A percentile compares a stretch with the other conserved stretches of the same genome.
Evolutionary conservation across 2,888 invertebrate species (phyloP).

Genomic region (Diloba caeruleocephala): DNA sequence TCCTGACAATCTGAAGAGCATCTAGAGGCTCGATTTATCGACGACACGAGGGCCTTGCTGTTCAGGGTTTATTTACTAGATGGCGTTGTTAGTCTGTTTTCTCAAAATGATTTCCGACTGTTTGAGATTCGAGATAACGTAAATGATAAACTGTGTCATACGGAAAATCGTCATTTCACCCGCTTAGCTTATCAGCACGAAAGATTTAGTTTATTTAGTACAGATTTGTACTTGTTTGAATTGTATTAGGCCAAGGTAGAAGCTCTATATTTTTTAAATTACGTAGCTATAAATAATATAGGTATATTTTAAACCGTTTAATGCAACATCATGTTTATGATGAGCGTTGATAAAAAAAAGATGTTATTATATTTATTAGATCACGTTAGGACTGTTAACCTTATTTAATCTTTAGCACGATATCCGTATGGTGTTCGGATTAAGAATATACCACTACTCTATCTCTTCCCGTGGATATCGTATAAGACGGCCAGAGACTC

Average conservation of each 20-base stretch:
- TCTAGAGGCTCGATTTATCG: background rate
- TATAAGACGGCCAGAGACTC: too few species aligned
- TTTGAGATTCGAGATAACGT: conserved; percentile 20
- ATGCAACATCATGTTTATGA: too few species aligned
- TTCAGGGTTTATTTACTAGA: conserved; percentile 15
- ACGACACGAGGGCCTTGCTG: background rate
- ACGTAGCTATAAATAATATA: too few species aligned
- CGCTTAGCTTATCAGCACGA: conserved; percentile 15
- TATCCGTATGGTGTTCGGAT: too few species aligned
- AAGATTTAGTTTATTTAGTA: conserved; percentile 17
- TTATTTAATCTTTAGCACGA: too few species aligned
- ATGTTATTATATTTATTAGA: too few species aligned
- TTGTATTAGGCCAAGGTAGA: conserved; percentile 26
- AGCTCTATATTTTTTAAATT: background rate
- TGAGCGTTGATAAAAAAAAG: too few species aligned
- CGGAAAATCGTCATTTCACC: conserved; percentile 16
- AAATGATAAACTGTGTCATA: conserved; percentile 15
- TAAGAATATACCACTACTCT: too few species aligned
- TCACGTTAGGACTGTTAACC: too few species aligned
- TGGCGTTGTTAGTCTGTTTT: conserved; percentile 24
- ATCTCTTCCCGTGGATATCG: too few species aligned
- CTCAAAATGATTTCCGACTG: conserved; percentile 6
- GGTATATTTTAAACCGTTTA: too few species aligned
- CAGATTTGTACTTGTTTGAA: background rate
- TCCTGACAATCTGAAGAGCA: too few species aligned